Evolutionary conservation across 2,888 invertebrate species (phyloP).

Genomic region (Tachina lurida): DNA sequence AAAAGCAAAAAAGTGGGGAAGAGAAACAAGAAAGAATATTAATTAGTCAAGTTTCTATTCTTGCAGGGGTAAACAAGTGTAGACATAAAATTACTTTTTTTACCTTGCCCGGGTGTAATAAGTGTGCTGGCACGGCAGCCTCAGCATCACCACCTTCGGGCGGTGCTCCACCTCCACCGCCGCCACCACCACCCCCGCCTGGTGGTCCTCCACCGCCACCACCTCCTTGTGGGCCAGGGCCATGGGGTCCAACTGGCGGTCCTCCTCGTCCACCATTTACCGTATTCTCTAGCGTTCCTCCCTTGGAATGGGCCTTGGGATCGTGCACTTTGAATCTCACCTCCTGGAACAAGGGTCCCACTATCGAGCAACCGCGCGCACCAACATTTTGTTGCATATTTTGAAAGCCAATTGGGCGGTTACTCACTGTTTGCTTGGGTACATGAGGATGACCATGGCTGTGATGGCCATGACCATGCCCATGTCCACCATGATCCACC

Average conservation of each 20-base stretch:
- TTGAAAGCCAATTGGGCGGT: slow-evolving; percentile 84
- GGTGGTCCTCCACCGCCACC: slow-evolving; percentile 81
- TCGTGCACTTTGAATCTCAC: slow-evolving; percentile 97
- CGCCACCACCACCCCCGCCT: slow-evolving; percentile 80
- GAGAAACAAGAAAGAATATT: slow-evolving; percentile 54
- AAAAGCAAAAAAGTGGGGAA: background rate
- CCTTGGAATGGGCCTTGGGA: slow-evolving; percentile 96
- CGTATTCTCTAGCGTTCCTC: slow-evolving; percentile 94
- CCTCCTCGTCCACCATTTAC: slow-evolving; percentile 91
- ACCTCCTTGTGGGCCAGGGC: slow-evolving; percentile 81
- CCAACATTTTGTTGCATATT: slow-evolving; percentile 83
- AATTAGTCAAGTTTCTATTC: slow-evolving; percentile 69
- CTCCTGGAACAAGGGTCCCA: slow-evolving; percentile 90
- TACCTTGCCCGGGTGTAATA: slow-evolving; percentile 93
- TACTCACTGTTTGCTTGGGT: slow-evolving; percentile 84
- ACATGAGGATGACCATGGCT: slow-evolving; percentile 84
- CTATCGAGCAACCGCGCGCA: slow-evolving; percentile 86
- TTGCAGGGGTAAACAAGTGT: slow-evolving; percentile 60
- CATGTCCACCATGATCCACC: slow-evolving; percentile 83
- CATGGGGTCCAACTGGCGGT: slow-evolving; percentile 85
- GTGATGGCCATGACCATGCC: slow-evolving; percentile 83
- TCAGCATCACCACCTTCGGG: slow-evolving; percentile 83
- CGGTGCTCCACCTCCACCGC: slow-evolving; percentile 80
- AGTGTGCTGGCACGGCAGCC: slow-evolving; percentile 86
- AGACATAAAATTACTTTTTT: slow-evolving; percentile 80